Base-by-base conservation (phyloP, 2,888 invertebrate genomes). In the Acleris literana region DNA sequence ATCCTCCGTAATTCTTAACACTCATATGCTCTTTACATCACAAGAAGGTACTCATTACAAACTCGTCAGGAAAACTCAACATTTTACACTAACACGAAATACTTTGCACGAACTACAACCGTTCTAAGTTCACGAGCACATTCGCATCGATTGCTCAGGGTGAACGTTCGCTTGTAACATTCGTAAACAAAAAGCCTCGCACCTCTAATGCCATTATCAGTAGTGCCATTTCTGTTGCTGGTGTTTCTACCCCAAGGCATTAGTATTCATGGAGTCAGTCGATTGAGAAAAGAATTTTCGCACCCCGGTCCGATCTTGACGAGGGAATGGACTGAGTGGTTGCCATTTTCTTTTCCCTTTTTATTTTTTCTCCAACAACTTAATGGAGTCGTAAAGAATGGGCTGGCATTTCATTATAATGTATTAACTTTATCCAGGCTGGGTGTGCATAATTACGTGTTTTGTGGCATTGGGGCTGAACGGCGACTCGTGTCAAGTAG, bases 261-360 rank as follows among this genome's bases (percentile, higher is more conserved):
- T 91, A 92, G 91, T 90, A 92, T 92, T 90, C 92, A 92, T 90
- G 85, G 86, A 87, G 86, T 87, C 87, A 87, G 83, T 87, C 90
- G 88, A 90, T 91, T 84, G 90, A 86, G 88, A 87, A 90, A 88
- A 89, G 87, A 88, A 89, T 88, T 88, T 85, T 86, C 85, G 80
- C 85, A 82, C 85, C 82, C 84, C 82, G 78, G 83, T 79, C 85
- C 85, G 80, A 84, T 86, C 85, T 84, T 86, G 86, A 86, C 85
- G 85, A 82, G 83, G 83, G 85, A 84, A 75, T 74, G 78, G 77
- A 75, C 84, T 84, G 86, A 90, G 89, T 89, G 88, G 86, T 84
- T 83, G 84, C 87, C 86, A 86, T 90, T 89, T 88, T 85, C 88
- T 84, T 74, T 79, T 80, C 79, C 81, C 83, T 82, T 85, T 39